Evolutionary conservation across 2,888 invertebrate species (phyloP), one percentile per base, ranked within the genome.

Genomic region (Lordiphosa andalusiaca): DNA sequence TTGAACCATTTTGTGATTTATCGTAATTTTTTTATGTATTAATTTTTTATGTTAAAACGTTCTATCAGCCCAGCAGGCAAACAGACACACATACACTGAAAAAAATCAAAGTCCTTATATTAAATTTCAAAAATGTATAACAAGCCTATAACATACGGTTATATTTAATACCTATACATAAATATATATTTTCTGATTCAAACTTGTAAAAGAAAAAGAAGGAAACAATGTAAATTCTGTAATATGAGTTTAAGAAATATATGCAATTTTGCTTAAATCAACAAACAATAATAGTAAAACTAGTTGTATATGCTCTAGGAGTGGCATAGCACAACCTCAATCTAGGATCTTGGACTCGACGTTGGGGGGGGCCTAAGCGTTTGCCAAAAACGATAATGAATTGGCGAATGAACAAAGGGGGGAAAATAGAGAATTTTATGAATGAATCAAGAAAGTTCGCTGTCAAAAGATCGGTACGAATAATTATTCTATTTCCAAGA

Each of bases 1-100:
- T 76, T 83, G 67, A 67, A 73, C 73, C 59, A 76, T 69, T 84
- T 77, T 76, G 76, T 76, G 76, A 76, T 77, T 80, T 77, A 77
- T 80, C 67, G 70, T 80, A 80, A 76, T 77, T 80, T 53, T 71
- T 71, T 59, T 66, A 67, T 65, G 63, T 65, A 63, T 63, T 65
- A 63, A 66, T 63, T 63, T 44, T 41, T 10, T 62, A 62, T 62
- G 63, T 62, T 62, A 62, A 53, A 30, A 30, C 53, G 61, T 62
- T 62, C 42, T 25, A 42, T 53, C 48, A 30, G 30, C 30, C 30
- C 30, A 9, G 30, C 30, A 30, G 30, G 30, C 30, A 30, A 30
- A 10, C 30, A 30, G 9, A 30, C 30, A 30, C 47, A 62, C 33
- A 21, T 46, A 52, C 50, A 59, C 38, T 35, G 21, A 44, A 30